These are phyloP conservation scores for Drosophila ficusphila DNA, from an alignment of 1,140 invertebrate species.

Conservation along the genomic window DNA sequence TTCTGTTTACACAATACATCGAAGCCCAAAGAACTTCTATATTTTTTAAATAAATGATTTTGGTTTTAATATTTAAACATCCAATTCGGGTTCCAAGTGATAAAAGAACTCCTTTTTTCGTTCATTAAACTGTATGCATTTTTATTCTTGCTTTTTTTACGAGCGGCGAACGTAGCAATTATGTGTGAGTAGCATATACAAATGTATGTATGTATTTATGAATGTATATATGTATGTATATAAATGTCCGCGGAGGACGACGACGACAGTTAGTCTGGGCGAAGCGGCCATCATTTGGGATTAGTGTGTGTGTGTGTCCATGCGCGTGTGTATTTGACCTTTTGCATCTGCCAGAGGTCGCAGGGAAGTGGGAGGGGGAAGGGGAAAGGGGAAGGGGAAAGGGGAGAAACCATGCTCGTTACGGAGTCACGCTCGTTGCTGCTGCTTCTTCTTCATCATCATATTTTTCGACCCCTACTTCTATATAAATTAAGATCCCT, in stretches of 20 bases:
- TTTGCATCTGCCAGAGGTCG: constrained; percentile 77
- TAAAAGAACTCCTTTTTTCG: no score
- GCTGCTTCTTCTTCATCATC: constrained; percentile 12
- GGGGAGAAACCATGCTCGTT: constrained; percentile 63
- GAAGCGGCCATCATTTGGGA: constrained; percentile 74
- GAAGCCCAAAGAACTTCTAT: no score
- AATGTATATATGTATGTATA: not conserved
- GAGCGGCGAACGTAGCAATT: not conserved
- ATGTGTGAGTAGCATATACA: no score
- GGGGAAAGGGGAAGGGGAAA: not conserved
- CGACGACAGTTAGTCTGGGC: constrained; percentile 77
- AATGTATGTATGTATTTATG: not conserved
- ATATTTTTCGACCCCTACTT: constrained; percentile 24
- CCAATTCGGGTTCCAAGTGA: no score
- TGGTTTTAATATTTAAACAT: no score
- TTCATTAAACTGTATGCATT: not conserved
- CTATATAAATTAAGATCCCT: constrained; percentile 81
- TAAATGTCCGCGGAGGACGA: constrained; percentile 12
- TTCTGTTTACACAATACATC: no score
- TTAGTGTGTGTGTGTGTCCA: constrained; percentile 49
- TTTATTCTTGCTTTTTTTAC: constrained; percentile 11
- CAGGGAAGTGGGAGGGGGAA: not conserved
- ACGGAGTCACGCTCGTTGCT: constrained; percentile 63
- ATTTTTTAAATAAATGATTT: no score
- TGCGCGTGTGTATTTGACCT: constrained; percentile 57